Evolutionary conservation across 2,113 vertebrate genomes (phyloP), one percentile per base, ranked within the genome.

Genomic region (Istiophorus platypterus): DNA sequence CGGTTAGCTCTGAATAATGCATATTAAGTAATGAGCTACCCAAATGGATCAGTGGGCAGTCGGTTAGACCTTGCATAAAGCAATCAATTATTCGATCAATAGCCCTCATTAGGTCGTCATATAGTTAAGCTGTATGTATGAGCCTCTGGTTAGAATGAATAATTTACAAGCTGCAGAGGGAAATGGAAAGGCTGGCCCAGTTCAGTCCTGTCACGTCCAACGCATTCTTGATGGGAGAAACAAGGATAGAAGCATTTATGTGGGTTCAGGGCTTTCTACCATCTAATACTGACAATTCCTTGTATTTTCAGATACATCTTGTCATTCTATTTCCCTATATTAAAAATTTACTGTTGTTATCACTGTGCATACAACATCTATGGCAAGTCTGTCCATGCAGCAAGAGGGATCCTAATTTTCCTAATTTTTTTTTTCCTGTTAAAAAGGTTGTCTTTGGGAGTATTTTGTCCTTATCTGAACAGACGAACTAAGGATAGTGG

Each of bases 61-160:
- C 92, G 91, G 91, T 95, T 95, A 94, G 90, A 75, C 85, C 80
- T 49, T 82, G 88, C 91, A 94, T 94, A 93, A 95, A 95, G 90
- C 94, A 95, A 95, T 96, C 95, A 95, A 95, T 96, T 95, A 95
- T 86, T 91, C 59, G 74, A 95, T 96, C 94, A 92, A 95, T 96
- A 95, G 80, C 85, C 88, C 89, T 95, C 93, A 92, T 92, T 93
- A 92, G 87, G 76, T 88, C 90, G 88, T 94, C 90, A 94, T 93
- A 94, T 91, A 94, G 92, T 95, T 93, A 93, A 93, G 82, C 83
- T 88, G 79, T 88, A 90, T 92, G 81, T 90, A 89, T 86, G 82
- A 81, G 84, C 82, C 83, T 88, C 72, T 70, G 81, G 86, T 83
- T 84, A 81, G 62, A 39, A 85, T 95, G 72, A 94, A 94, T 95